Conservation (phyloP, 2,797 vertebrate species). For the Enteromius afrohamiltoni region DNA sequence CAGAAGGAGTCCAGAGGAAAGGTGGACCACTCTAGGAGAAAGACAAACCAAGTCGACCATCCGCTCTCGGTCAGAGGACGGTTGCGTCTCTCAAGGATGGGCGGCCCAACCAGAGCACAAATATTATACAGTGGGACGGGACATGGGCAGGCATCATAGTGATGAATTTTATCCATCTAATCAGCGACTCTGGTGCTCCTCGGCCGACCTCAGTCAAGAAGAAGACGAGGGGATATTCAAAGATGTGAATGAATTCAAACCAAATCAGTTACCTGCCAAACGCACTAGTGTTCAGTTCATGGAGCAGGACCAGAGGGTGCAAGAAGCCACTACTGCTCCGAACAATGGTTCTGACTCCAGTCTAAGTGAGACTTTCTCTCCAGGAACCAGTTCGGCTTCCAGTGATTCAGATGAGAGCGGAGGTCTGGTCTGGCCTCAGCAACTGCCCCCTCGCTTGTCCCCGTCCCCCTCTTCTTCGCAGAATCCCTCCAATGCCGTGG, state of each 20-base stretch:
- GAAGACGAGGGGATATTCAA: constrained; percentile 69
- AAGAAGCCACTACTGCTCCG: constrained; percentile 59
- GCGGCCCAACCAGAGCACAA: constrained; percentile 69
- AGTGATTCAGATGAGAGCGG: constrained; percentile 90
- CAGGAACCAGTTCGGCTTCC: constrained; percentile 83
- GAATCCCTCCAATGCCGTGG: constrained; percentile 80
- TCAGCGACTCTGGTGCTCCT: constrained; percentile 82
- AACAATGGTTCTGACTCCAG: constrained; percentile 85
- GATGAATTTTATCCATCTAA: constrained; percentile 55
- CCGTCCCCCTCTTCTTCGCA: constrained; percentile 75
- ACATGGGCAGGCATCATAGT: constrained; percentile 64
- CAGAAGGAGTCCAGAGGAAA: constrained; percentile 78
- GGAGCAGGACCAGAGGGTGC: constrained; percentile 60
- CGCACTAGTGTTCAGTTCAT: constrained; percentile 41
- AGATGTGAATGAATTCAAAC: constrained; percentile 55
- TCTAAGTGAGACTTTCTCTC: constrained; percentile 86
- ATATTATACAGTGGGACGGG: constrained; percentile 81
- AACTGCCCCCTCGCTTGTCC: constrained; percentile 83
- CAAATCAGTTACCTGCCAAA: constrained; percentile 52
- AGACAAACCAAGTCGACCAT: constrained; percentile 77
- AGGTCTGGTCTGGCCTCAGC: constrained; percentile 90
- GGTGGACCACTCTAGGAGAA: constrained; percentile 61
- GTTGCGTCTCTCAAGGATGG: constrained; percentile 76
- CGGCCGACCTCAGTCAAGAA: constrained; percentile 85
- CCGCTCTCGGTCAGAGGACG: constrained; percentile 86